Base-by-base conservation (phyloP, 1,140 invertebrate species). In the Rhizoglyphus robini region DNA sequence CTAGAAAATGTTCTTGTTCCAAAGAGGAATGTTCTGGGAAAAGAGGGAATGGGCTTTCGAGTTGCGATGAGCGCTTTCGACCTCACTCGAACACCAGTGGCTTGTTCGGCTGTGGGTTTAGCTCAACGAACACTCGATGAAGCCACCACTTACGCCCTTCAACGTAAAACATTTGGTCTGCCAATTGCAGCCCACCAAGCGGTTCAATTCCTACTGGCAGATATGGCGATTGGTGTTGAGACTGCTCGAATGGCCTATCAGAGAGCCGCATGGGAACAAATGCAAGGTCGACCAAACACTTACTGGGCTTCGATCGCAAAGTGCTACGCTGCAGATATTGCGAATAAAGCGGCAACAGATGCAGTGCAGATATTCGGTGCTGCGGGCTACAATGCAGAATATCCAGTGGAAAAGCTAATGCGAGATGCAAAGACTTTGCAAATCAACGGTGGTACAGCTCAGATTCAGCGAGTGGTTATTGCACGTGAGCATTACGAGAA, bases 361-460 rank as follows among this genome's bases (percentile, higher is more conserved):
- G 93, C 93, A 65, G 94, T 99, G 4, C 82, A 83, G 82, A 83
- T 97, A 57, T 97, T 96, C 77, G 95, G 95, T 61, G 95, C 94
- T 47, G 91, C 90, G 76, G 94, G 95, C n/a, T 99, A 95, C 78
- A 98, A 98, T 76, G 84, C 81, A 49, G 95, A 98, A 66, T 99
- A 98, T 78, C 95, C 96, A 1, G 95, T 96, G 0, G 96, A 98
- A 75, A 99, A 99, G 75, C 79, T 99, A 18, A 97, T 98, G 92
- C 81, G 95, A 68, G 96, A 99, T 80, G 94, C 95, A 5, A 99
- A 99, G 79, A 98, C 98, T 72, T 97, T 73, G 57, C 69, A 77
- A 78, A 97, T 98, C 68, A 98, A 98, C 72, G 95, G 98, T 79
- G 95, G 95, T 51, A 98, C 94, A 8, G 83, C 90, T 0, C 93